Conservation (phyloP, 1,140 invertebrate genomes). For the Cydia splendana region DNA sequence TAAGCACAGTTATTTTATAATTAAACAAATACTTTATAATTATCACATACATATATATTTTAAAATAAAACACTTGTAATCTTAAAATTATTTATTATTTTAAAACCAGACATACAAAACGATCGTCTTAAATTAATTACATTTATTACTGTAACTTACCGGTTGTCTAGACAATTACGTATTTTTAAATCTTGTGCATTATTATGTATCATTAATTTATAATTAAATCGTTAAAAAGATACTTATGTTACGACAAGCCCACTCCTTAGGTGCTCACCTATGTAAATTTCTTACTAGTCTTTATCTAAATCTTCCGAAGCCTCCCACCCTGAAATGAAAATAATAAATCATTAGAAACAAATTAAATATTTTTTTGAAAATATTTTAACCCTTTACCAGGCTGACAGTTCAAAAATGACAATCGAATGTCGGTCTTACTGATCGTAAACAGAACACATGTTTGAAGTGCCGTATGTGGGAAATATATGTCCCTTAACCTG, state of each 20-base stretch:
- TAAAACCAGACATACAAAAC: conserved; percentile 63
- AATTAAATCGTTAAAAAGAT: conserved; percentile 30
- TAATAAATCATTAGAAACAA: neutral
- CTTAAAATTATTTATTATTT: conserved; percentile 53
- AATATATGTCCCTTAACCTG: too few relatives aligned
- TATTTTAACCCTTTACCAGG: too few relatives aligned
- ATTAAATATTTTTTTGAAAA: too few relatives aligned
- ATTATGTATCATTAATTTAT: conserved; percentile 28
- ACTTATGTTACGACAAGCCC: conserved; percentile 1
- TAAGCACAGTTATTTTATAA: conserved; percentile 15
- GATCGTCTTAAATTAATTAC: conserved; percentile 34
- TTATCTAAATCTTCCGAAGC: neutral
- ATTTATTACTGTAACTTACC: conserved; percentile 19
- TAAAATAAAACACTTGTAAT: conserved; percentile 11
- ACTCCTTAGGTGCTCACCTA: neutral
- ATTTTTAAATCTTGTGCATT: conserved; percentile 29
- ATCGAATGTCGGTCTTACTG: too few relatives aligned
- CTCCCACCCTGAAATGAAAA: neutral
- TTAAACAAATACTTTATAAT: too few relatives aligned
- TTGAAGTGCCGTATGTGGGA: too few relatives aligned
- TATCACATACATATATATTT: neutral
- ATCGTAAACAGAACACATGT: too few relatives aligned
- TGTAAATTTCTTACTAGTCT: neutral
- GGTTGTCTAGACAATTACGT: conserved; percentile 25
- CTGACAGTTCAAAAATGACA: too few relatives aligned